Evolutionary conservation across 2,797 vertebrate genomes (phyloP).

Genomic region (Cephalopachus bancanus): DNA sequence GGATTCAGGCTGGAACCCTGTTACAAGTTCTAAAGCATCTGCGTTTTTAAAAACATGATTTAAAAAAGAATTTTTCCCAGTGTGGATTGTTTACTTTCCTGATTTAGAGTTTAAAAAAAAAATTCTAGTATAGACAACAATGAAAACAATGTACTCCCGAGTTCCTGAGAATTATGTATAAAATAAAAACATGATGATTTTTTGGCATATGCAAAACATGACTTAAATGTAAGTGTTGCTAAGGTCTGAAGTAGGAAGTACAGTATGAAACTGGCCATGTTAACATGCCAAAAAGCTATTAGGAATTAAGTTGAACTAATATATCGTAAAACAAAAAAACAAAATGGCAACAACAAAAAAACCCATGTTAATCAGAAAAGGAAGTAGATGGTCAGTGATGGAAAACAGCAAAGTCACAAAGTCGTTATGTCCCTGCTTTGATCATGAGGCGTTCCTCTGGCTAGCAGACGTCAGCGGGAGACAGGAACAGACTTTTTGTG

Average conservation of each 20-base stretch:
- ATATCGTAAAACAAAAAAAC: neutral
- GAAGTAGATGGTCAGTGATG: neutral
- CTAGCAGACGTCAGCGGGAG: neutral
- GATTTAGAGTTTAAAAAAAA: neutral
- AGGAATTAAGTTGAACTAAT: neutral
- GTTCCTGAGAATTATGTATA: constrained; percentile 46
- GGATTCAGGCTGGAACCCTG: neutral
- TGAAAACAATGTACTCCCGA: constrained; percentile 20
- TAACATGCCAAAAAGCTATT: neutral
- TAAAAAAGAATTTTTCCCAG: constrained; percentile 29
- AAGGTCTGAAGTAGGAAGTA: neutral
- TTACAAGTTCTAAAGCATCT: constrained; percentile 10
- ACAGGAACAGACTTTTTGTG: neutral
- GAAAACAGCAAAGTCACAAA: neutral
- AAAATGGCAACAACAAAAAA: neutral
- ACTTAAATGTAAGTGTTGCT: constrained; percentile 45
- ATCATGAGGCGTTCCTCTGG: neutral
- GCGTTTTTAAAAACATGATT: neutral
- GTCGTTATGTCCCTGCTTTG: neutral
- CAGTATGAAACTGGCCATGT: neutral
- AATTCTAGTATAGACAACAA: neutral
- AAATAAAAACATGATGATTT: constrained; percentile 44
- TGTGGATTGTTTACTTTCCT: neutral
- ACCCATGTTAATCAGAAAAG: neutral
- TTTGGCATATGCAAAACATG: neutral